Percentiles rank a stretch among this genome's conserved stretches.
Evolutionary conservation across 2,113 vertebrate genomes (phyloP).

Genomic region (Nothoprocta perdicaria): DNA sequence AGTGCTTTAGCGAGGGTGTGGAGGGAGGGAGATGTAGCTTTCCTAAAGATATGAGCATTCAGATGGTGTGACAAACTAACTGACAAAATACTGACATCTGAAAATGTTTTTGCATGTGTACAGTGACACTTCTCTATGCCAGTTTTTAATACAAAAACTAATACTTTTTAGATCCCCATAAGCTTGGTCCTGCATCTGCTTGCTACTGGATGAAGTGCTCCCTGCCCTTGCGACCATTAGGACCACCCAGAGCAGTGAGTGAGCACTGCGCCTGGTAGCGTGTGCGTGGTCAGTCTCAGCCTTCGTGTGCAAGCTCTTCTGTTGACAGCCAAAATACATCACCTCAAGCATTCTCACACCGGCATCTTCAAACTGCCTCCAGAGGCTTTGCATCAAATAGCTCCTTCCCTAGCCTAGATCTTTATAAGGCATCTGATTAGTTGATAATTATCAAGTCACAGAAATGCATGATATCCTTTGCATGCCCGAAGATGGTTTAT

Average conservation of each 20-base stretch:
- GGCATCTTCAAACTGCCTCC: accelerated
- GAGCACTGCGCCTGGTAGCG: background rate
- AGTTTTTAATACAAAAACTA: background rate
- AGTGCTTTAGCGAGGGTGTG: background rate
- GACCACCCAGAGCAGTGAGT: background rate
- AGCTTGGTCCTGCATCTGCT: background rate
- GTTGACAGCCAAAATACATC: background rate
- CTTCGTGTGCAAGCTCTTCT: accelerated
- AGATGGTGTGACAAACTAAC: background rate
- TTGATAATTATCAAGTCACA: background rate
- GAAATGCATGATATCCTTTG: background rate
- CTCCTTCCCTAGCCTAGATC: background rate
- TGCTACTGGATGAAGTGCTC: background rate
- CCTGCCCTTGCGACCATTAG: background rate
- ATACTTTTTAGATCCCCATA: background rate
- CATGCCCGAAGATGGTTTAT: background rate
- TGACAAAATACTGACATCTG: background rate
- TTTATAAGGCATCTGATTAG: background rate
- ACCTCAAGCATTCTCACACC: background rate
- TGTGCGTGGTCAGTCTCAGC: background rate
- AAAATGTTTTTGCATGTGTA: background rate
- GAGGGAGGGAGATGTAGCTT: background rate
- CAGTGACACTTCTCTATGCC: background rate
- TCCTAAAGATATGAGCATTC: background rate
- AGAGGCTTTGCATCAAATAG: background rate